Conservation (phyloP, 2,113 vertebrate species). For the Gyps fulvus region DNA sequence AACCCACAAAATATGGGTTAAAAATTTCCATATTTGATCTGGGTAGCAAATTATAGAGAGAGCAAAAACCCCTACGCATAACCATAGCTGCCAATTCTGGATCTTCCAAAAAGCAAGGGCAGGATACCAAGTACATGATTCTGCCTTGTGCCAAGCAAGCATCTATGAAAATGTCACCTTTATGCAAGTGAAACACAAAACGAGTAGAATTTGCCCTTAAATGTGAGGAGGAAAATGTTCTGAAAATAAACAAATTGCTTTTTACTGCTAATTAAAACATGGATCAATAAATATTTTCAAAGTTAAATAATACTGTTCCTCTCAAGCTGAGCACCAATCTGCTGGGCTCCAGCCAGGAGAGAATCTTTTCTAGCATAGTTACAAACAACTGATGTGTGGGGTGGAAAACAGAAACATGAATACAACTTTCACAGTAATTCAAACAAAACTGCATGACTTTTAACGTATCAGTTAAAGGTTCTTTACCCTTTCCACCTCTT, state of each 20-base stretch:
- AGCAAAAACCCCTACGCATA: slow-evolving; percentile 63
- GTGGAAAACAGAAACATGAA: slow-evolving; percentile 69
- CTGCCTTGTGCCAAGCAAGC: slow-evolving; percentile 66
- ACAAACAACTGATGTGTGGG: slow-evolving; percentile 69
- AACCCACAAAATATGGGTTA: slow-evolving; percentile 64
- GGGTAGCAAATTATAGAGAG: slow-evolving; percentile 63
- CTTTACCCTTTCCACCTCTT: slow-evolving; percentile 5
- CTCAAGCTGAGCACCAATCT: slow-evolving; percentile 74
- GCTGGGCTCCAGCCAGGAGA: slow-evolving; percentile 66
- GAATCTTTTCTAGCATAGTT: slow-evolving; percentile 69
- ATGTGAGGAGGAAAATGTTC: slow-evolving; percentile 63
- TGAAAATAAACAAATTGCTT: slow-evolving; percentile 76
- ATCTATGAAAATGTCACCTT: slow-evolving; percentile 75
- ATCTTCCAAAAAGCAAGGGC: slow-evolving; percentile 74
- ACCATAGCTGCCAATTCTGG: slow-evolving; percentile 69
- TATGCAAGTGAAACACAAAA: slow-evolving; percentile 67
- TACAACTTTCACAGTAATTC: slow-evolving; percentile 61
- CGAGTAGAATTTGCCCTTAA: slow-evolving; percentile 68
- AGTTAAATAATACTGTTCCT: slow-evolving; percentile 74
- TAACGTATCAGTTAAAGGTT: background rate
- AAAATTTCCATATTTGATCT: slow-evolving; percentile 68
- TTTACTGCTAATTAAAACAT: slow-evolving; percentile 73
- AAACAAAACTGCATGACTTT: slow-evolving; percentile 28
- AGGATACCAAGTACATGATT: slow-evolving; percentile 72
- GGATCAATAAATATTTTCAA: slow-evolving; percentile 76